Base-by-base conservation (phyloP, 2,113 vertebrate species). In the Pelobates fuscus region DNA sequence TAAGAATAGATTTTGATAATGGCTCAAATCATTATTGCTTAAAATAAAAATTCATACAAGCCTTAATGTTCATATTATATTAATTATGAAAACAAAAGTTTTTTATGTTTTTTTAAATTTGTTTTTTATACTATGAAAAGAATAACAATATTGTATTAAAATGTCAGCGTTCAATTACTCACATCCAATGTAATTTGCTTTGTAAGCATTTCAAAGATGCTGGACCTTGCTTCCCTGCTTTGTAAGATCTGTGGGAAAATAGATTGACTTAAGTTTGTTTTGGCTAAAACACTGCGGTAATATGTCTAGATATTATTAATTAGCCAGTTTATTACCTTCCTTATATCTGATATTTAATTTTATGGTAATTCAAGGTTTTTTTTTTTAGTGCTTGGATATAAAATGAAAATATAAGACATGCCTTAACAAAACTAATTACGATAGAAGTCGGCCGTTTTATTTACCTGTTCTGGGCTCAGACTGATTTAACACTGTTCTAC, bases 211-310 rank as follows among this genome's bases (percentile, higher is more conserved):
- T 6, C 15, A 46, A 23, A 46, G 41, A 15, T 3, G 44, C 41
- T 23, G n/a, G n/a, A 57, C 10, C 54, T 24, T 20, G 54, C 8
- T 69, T n/a, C 65, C 70, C 70, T n/a, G 85, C 81, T 77, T 65
- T 58, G 70, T 12, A 78, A 25, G 78, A 70, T 75, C 77, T 83
- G 65, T 69, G 81, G 80, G 84, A 85, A 84, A 77, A 15, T 37
- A 14, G 23, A 78, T 52, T 61, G 25, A 46, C 29, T 12, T 0
- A 0, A 75, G 63, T 80, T 86, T 82, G 80, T 71, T 66, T 76
- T 80, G 82, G 63, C 44, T 0, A 25, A 0, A 73, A 83, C 61
- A 64, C 80, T 79, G 63, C 77, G 81, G 81, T 46, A 76, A 63
- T 72, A 14, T 61, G 65, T 46, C 59, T 24, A 15, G 55, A 78